These are phyloP conservation scores for Caradrina kadenii DNA, from an alignment of 2,888 invertebrate genomes.

Conservation along the genomic window DNA sequence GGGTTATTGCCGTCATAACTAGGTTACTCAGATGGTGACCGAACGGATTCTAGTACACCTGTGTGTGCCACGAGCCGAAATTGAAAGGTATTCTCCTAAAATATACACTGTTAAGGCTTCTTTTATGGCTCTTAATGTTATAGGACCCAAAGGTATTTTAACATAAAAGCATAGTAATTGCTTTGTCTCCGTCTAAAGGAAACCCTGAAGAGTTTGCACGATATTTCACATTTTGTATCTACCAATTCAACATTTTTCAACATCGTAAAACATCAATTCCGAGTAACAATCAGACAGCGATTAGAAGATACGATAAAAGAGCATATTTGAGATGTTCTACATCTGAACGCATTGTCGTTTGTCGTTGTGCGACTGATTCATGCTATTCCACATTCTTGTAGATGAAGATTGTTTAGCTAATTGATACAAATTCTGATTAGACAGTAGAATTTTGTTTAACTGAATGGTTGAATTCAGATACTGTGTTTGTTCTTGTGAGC, in stretches of 20 bases:
- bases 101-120: slow-evolving; percentile 5
- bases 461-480: slow-evolving; percentile 7
- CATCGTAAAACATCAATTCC: background rate
- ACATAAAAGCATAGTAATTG: background rate
- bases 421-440: slow-evolving; percentile 20
- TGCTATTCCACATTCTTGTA: slow-evolving; percentile 38
- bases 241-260: background rate
- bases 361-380: slow-evolving; percentile 19
- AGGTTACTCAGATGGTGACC: slow-evolving; percentile 45
- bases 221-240: background rate
- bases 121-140: background rate
- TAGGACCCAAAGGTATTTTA: background rate
- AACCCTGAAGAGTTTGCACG: background rate
- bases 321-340: slow-evolving; percentile 22
- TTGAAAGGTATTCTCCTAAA: slow-evolving; percentile 11
- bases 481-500: background rate
- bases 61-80: slow-evolving; percentile 10
- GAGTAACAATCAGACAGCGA: slow-evolving; percentile 9
- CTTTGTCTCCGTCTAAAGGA: background rate
- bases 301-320: slow-evolving; percentile 6
- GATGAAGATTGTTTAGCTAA: slow-evolving; percentile 18
- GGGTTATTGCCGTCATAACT: slow-evolving; percentile 40
- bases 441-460: slow-evolving; percentile 28
- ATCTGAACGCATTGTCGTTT: slow-evolving; percentile 18
- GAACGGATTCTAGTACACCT: slow-evolving; percentile 34